Conservation (phyloP, 2,888 invertebrate genomes). For the Cremastinae sp. region DNA sequence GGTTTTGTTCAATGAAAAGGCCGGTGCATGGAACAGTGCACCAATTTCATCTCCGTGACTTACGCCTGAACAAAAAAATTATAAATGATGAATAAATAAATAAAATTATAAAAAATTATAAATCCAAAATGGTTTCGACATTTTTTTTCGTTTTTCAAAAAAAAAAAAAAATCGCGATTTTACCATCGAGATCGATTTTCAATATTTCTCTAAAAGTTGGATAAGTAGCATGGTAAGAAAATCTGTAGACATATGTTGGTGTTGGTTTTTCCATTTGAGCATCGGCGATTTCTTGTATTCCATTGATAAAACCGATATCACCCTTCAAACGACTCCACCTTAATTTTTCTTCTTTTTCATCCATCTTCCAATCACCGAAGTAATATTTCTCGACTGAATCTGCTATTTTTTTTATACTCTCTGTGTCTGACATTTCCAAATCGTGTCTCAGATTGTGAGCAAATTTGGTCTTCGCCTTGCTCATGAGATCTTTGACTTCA, state of each 20-base stretch:
- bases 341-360: slow-evolving; percentile 72
- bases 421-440: slow-evolving; percentile 72
- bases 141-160: not conserved
- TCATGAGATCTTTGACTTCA: slow-evolving; percentile 22
- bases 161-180: not conserved
- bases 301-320: slow-evolving; percentile 81
- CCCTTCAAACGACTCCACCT: slow-evolving; percentile 81
- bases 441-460: slow-evolving; percentile 77
- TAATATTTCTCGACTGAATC: slow-evolving; percentile 80
- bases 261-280: slow-evolving; percentile 79
- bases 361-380: slow-evolving; percentile 79
- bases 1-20: slow-evolving; percentile 42
- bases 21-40: slow-evolving; percentile 81
- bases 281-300: slow-evolving; percentile 78
- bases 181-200: slow-evolving; percentile 8
- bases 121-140: too few species aligned
- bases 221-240: slow-evolving; percentile 78
- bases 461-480: slow-evolving; percentile 72
- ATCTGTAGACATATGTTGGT: slow-evolving; percentile 83
- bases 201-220: slow-evolving; percentile 12
- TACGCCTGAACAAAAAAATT: slow-evolving; percentile 82
- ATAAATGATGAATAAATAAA: too few species aligned
- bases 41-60: slow-evolving; percentile 84
- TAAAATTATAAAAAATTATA: too few species aligned
- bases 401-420: slow-evolving; percentile 71